Evolutionary conservation across 1,140 invertebrate genomes (phyloP).

Genomic region (Brachionus koreanus): DNA sequence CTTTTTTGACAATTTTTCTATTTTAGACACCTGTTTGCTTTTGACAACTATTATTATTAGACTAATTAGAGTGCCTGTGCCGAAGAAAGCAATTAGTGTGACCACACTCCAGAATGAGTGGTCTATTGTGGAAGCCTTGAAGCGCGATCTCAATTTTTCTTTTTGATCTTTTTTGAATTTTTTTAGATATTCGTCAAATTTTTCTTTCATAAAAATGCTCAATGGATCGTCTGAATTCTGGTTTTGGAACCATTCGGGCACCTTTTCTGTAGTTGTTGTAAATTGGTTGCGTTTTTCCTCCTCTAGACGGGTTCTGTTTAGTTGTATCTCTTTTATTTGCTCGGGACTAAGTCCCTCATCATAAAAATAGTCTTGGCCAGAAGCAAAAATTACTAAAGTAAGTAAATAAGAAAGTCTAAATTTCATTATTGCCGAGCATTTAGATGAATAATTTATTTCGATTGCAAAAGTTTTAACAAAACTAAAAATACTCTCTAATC

Average conservation of each 20-base stretch:
- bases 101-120: slow-evolving; percentile 1
- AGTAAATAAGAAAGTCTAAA: neutral
- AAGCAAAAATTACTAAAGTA: neutral
- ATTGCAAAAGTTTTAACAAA: neutral
- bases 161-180: slow-evolving; percentile 22
- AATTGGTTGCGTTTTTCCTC: neutral
- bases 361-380: slow-evolving; percentile 37
- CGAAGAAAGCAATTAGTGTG: slow-evolving; percentile 2
- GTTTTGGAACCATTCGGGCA: slow-evolving; percentile 37
- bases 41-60: neutral
- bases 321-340: neutral
- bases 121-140: neutral
- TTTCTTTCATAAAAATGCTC: slow-evolving; percentile 36
- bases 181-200: slow-evolving; percentile 32
- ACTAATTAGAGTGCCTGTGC: slow-evolving; percentile 31
- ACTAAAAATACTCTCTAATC: neutral
- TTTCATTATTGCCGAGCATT: neutral
- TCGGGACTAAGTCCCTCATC: neutral
- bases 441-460: neutral
- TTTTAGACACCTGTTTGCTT: neutral
- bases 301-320: neutral
- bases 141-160: neutral
- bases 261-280: neutral
- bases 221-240: slow-evolving; percentile 19
- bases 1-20: neutral